Evolutionary conservation across 2,113 vertebrate species (phyloP), one percentile per base, ranked within the genome.

Genomic region (Laticauda laticaudata): DNA sequence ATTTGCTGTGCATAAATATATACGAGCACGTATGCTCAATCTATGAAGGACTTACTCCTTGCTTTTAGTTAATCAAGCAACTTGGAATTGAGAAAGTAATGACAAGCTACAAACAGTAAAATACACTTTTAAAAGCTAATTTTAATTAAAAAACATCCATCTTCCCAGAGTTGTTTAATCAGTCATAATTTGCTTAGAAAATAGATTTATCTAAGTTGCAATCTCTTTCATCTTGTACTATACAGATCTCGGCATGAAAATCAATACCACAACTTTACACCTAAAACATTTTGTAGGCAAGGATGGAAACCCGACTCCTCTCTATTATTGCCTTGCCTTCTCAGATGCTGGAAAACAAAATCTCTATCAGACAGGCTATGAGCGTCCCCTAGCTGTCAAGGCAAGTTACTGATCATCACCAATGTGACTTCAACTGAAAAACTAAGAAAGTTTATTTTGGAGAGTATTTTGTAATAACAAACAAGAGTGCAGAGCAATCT

Each of bases 301-400:
- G 94, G 64, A 43, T 87, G 90, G 24, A 39, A 95, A 92, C 92
- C 5, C 92, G 61, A 48, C 12, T 1, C 90, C 81, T 0, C 93
- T 94, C 95, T 57, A 93, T 61, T 59, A 2, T 15, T 64, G 95
- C 91, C 94, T 1, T 5, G 92, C 94, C 93, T 91, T 87, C 75
- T 53, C 2, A 34, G 92, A 57, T 93, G 89, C 92, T 56, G 91
- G 87, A 14, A 15, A 81, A 93, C 94, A 23, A 55, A 6, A 57
- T 64, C 55, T 89, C 95, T 95, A 97, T 97, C 90, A 91, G 85
- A 95, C 97, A 90, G 97, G 96, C 97, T 94, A 93, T 26, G 97
- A 98, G 98, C 98, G 96, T 98, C 98, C 98, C 97, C 98, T 98
- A 98, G 98, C 97, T 91, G 98, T 92, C 96, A 91, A 4, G 4